Conservation (phyloP, 2,888 invertebrate species). For the Trileptium ribeirensis region DNA sequence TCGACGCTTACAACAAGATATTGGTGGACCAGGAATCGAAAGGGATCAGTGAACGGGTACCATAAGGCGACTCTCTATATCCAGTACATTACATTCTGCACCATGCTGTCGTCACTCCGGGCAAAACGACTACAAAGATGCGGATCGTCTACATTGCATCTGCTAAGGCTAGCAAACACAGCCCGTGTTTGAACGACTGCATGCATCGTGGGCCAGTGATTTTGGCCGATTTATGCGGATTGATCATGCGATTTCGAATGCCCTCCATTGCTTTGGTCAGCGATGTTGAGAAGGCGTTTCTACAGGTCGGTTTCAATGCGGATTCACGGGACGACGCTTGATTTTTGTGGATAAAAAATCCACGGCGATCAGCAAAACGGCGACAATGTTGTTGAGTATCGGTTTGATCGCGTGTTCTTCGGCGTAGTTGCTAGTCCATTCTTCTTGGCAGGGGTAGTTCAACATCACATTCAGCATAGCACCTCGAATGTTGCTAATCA, state of each 20-base stretch:
- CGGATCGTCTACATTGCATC: conserved; percentile 40
- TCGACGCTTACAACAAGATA: conserved; percentile 21
- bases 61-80: not conserved
- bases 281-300: conserved; percentile 27
- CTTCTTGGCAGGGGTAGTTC: conserved; percentile 31
- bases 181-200: conserved; percentile 31
- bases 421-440: conserved; percentile 33
- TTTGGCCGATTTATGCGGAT: conserved; percentile 23
- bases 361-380: not conserved
- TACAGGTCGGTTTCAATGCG: conserved; percentile 29
- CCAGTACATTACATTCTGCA: conserved; percentile 33
- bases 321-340: conserved; percentile 27
- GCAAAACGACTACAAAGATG: conserved; percentile 34
- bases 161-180: conserved; percentile 18
- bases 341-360: not conserved
- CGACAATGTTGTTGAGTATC: conserved; percentile 29
- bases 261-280: conserved; percentile 25
- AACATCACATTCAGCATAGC: conserved; percentile 11
- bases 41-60: conserved; percentile 23
- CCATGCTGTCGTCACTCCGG: conserved; percentile 29
- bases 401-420: conserved; percentile 37
- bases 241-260: conserved; percentile 30
- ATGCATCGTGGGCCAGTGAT: conserved; percentile 31
- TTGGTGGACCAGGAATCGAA: conserved; percentile 19
- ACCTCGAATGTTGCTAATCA: not conserved